Conservation (phyloP, 2,113 vertebrate species). For the Triplophysa rosa region DNA sequence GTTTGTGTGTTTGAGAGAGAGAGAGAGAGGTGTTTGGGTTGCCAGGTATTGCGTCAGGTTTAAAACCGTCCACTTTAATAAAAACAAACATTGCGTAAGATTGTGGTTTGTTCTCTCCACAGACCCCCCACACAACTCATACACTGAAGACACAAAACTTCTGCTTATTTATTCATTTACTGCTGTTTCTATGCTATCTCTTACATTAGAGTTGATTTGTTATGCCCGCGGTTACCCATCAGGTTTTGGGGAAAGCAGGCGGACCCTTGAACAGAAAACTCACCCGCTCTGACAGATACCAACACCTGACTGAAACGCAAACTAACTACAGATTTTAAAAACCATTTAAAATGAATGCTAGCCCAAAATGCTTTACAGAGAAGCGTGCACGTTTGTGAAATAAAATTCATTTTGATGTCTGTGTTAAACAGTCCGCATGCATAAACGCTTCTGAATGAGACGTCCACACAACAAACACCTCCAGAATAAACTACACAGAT, state of each 20-base stretch:
- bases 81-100: conserved; percentile 24
- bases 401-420: no score
- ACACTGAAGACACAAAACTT: neutral
- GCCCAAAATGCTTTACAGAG: neutral
- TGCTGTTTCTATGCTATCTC: neutral
- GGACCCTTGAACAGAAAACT: no score
- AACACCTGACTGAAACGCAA: no score
- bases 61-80: conserved; percentile 41
- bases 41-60: conserved; percentile 53
- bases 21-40: conserved; percentile 38
- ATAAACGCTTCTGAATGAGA: conserved; percentile 66
- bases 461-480: conserved; percentile 61
- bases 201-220: no score
- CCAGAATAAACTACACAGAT: conserved; percentile 61
- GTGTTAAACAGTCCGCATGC: conserved; percentile 54
- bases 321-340: no score
- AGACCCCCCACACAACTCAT: neutral
- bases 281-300: no score
- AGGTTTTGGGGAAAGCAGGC: no score
- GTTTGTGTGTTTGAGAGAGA: neutral
- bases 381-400: no score
- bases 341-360: neutral
- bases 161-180: conserved; percentile 4
- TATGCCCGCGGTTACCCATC: no score
- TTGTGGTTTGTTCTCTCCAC: neutral